A percentile compares a stretch with the other conserved stretches of the same genome.
Conservation (phyloP, 2,888 invertebrate genomes). For the Drosophila glabriapex region DNA sequence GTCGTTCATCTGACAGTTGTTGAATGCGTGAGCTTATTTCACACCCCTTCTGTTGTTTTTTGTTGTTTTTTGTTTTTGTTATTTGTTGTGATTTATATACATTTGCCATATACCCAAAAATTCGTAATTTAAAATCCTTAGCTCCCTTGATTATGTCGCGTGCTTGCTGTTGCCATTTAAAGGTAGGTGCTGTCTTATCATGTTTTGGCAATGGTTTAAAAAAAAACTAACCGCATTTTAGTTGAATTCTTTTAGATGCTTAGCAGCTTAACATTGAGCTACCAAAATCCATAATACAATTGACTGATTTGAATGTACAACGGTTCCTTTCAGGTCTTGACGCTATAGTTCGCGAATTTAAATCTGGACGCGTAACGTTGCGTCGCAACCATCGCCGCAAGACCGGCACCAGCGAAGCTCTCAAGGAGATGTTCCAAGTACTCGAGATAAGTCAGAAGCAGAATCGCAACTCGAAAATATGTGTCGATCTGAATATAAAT, state of each 20-base stretch:
- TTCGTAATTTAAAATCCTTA: conserved; percentile 51
- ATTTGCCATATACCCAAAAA: conserved; percentile 46
- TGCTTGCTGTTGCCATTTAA: conserved; percentile 22
- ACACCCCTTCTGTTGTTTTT: conserved; percentile 19
- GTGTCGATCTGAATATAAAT: conserved; percentile 78
- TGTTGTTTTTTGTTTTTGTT: conserved; percentile 23
- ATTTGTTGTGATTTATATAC: conserved; percentile 65
- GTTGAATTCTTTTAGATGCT: conserved; percentile 29
- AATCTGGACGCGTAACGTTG: conserved; percentile 84
- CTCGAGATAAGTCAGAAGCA: conserved; percentile 85
- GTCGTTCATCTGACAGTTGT: conserved; percentile 68
- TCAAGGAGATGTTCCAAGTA: conserved; percentile 85
- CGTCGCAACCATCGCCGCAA: conserved; percentile 84
- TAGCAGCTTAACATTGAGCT: not conserved
- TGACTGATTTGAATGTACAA: conserved; percentile 3
- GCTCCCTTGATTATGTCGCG: conserved; percentile 35
- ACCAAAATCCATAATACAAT: not conserved
- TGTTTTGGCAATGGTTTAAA: conserved; percentile 17
- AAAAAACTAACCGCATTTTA: conserved; percentile 64
- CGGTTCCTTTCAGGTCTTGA: conserved; percentile 82
- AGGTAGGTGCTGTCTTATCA: conserved; percentile 50
- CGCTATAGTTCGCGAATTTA: conserved; percentile 85
- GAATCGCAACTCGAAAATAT: conserved; percentile 84
- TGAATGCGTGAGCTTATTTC: conserved; percentile 56
- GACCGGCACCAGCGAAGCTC: conserved; percentile 84